Percentiles rank a stretch among this genome's conserved stretches.
phyloP scores from a whole-genome alignment of 1,140 invertebrate genomes.

The Drosophila gunungcola region DNA sequence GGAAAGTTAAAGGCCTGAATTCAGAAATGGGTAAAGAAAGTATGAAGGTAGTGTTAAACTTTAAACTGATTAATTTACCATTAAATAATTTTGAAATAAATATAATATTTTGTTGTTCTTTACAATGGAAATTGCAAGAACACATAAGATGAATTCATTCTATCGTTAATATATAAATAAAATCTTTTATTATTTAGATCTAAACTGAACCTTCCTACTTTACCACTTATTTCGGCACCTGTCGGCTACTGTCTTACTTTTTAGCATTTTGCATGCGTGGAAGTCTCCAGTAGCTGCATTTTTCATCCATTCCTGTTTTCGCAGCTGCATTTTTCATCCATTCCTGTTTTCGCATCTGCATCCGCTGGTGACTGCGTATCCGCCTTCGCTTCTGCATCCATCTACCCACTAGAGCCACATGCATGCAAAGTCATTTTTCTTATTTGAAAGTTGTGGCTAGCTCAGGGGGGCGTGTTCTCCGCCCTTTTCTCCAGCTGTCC shows the following conservation, averaged over 20 bases:
- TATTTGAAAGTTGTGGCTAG: slow-evolving; percentile 55
- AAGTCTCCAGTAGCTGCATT: slow-evolving; percentile 39
- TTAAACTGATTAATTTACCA: no score
- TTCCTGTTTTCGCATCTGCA: slow-evolving; percentile 7
- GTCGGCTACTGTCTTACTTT: slow-evolving; percentile 13
- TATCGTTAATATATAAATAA: no score
- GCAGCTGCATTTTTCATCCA: slow-evolving; percentile 51
- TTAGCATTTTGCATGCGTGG: slow-evolving; percentile 38
- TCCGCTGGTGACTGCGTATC: neutral
- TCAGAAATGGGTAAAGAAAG: no score
- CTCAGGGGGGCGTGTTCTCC: slow-evolving; percentile 10
- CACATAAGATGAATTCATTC: no score
- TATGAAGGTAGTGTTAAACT: no score
- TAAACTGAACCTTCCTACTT: neutral
- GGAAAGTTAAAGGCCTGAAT: no score
- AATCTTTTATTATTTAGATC: neutral
- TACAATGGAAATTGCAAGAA: no score
- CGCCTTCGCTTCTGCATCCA: slow-evolving; percentile 7
- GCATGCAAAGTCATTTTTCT: slow-evolving; percentile 57
- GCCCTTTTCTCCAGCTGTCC: neutral
- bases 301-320: slow-evolving; percentile 34
- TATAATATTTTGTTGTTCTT: no score
- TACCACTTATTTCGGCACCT: slow-evolving; percentile 34
- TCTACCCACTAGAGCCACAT: slow-evolving; percentile 28
- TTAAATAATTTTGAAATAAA: no score